phyloP scores from a whole-genome alignment of 2,797 vertebrate genomes.

The Esox masquinongy region DNA sequence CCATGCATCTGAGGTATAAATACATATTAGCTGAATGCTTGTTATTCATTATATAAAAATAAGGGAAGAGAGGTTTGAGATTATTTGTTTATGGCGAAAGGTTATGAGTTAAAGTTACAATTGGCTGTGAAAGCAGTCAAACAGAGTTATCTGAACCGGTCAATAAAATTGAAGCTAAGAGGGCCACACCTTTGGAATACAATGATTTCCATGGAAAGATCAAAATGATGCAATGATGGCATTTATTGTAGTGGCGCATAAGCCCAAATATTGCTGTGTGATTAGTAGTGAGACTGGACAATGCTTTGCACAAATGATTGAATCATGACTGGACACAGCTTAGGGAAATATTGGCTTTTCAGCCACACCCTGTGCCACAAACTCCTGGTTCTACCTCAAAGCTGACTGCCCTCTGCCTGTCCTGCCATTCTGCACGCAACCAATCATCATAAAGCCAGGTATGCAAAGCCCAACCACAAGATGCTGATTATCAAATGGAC shows the following conservation, averaged over 20 bases:
- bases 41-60: neutral
- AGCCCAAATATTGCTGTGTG: constrained; percentile 3
- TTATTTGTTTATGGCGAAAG: neutral
- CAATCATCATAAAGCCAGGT: constrained; percentile 21
- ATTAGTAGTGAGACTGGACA: neutral
- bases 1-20: neutral
- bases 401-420: neutral
- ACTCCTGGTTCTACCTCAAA: neutral
- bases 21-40: neutral
- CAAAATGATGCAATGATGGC: neutral
- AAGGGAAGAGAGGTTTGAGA: neutral
- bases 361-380: neutral
- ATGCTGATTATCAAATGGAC: constrained; percentile 21
- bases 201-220: neutral
- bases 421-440: neutral
- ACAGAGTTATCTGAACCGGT: neutral
- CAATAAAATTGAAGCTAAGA: neutral
- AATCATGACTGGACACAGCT: neutral
- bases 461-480: constrained; percentile 54
- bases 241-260: neutral
- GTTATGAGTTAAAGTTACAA: neutral
- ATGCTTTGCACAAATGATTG: neutral
- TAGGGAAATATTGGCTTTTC: neutral
- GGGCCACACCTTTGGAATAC: constrained; percentile 7
- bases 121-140: neutral